A percentile compares a stretch with the other conserved stretches of the same genome.
These are phyloP conservation scores for Nemapogon koenigi DNA, from an alignment of 2,888 invertebrate genomes.

Conservation along the genomic window DNA sequence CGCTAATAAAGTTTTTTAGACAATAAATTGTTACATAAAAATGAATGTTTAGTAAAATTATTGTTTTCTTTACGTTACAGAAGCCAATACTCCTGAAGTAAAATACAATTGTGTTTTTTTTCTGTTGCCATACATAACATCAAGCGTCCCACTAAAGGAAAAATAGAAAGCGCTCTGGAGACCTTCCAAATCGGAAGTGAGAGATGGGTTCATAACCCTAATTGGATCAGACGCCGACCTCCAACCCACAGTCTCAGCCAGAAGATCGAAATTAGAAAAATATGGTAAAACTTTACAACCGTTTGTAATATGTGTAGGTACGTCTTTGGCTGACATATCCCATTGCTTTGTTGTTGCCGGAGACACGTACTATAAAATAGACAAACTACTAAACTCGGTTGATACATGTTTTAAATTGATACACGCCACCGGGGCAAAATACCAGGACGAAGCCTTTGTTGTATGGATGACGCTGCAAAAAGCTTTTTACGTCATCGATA, in stretches of 20 bases:
- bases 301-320: conserved; percentile 1
- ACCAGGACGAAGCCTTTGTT: not conserved
- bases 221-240: not conserved
- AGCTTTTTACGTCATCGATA: not conserved
- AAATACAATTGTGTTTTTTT: not conserved
- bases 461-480: not conserved
- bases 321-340: not conserved
- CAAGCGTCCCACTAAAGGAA: not conserved
- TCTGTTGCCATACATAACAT: not conserved
- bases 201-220: not conserved
- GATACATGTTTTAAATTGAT: conserved; percentile 4
- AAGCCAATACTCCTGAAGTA: no score
- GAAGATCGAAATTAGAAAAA: not conserved
- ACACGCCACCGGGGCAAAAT: not conserved
- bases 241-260: not conserved
- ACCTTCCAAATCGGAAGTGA: not conserved
- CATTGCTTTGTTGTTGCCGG: not conserved
- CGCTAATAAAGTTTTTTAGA: no score
- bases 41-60: no score
- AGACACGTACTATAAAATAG: not conserved
- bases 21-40: no score
- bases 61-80: no score
- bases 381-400: not conserved
- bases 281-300: not conserved
- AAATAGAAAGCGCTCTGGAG: not conserved